Conservation (phyloP, 2,797 vertebrate species). For the Merluccius polli region DNA sequence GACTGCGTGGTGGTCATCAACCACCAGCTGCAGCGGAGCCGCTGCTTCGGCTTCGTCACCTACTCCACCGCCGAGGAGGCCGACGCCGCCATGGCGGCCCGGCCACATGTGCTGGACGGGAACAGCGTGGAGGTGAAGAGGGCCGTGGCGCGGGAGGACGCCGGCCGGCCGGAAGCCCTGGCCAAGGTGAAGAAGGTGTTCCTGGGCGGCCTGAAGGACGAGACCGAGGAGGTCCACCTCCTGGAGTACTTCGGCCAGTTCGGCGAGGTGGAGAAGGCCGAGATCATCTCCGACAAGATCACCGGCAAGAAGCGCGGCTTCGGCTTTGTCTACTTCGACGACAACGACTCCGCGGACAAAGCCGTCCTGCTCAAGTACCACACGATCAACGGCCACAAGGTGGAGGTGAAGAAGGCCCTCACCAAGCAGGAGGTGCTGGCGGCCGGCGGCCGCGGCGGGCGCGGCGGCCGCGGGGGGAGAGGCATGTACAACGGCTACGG, state of each 20-base stretch:
- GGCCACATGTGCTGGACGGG: conserved; percentile 92
- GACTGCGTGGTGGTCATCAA: conserved; percentile 98
- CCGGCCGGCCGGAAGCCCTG: conserved; percentile 91
- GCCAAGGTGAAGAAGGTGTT: conserved; percentile 98
- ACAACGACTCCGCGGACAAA: conserved; percentile 93
- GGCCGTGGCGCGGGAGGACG: conserved; percentile 97
- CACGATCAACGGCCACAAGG: conserved; percentile 91
- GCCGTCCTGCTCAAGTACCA: conserved; percentile 94
- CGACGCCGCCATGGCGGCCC: conserved; percentile 91
- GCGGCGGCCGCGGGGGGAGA: conserved; percentile 76
- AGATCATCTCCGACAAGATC: conserved; percentile 96
- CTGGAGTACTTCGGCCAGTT: conserved; percentile 86
- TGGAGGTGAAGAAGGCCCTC: conserved; percentile 96
- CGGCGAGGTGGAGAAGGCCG: conserved; percentile 90
- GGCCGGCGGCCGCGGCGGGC: conserved; percentile 68
- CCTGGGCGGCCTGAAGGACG: conserved; percentile 88
- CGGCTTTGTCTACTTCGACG: conserved; percentile 94
- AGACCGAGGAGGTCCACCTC: conserved; percentile 85
- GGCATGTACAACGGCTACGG: conserved; percentile 85
- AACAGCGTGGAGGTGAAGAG: conserved; percentile 94
- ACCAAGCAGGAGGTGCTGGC: conserved; percentile 94
- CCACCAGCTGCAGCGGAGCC: conserved; percentile 92
- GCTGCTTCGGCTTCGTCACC: conserved; percentile 97
- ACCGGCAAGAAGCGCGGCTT: conserved; percentile 94
- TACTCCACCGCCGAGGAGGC: conserved; percentile 93